These are phyloP conservation scores for Orius insidiosus DNA, from an alignment of 1,140 invertebrate species.

Conservation along the genomic window DNA sequence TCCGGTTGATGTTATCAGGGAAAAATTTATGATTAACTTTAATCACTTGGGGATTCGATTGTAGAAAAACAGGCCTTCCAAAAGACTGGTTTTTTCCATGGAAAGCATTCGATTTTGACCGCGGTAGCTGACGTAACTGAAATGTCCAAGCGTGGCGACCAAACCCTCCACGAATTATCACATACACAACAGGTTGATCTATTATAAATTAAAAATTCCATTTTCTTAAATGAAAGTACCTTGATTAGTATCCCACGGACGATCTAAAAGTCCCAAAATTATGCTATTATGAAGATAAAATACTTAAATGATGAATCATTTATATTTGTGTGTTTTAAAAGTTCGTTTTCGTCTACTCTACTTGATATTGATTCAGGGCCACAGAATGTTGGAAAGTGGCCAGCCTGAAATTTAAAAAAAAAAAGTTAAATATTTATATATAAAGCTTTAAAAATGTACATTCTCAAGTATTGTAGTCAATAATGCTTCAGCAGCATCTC, in stretches of 20 bases:
- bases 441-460: conserved; percentile 28
- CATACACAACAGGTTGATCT: conserved; percentile 41
- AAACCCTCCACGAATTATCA: conserved; percentile 77
- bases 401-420: conserved; percentile 39
- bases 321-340: conserved; percentile 41
- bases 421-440: neutral
- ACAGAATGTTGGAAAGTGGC: conserved; percentile 67
- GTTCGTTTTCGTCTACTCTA: conserved; percentile 68
- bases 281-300: conserved; percentile 83
- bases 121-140: conserved; percentile 64
- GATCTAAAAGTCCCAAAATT: conserved; percentile 76
- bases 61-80: conserved; percentile 58
- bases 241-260: conserved; percentile 66
- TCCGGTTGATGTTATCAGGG: conserved; percentile 64
- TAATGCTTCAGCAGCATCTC: conserved; percentile 86
- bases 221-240: conserved; percentile 26
- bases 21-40: conserved; percentile 59
- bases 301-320: conserved; percentile 13
- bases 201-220: conserved; percentile 22
- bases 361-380: conserved; percentile 71
- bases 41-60: conserved; percentile 39
- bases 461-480: conserved; percentile 82
- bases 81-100: conserved; percentile 24
- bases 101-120: conserved; percentile 29
- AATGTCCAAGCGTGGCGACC: conserved; percentile 88